Evolutionary conservation across 2,797 vertebrate genomes (phyloP).

Genomic region (Lophius americanus): DNA sequence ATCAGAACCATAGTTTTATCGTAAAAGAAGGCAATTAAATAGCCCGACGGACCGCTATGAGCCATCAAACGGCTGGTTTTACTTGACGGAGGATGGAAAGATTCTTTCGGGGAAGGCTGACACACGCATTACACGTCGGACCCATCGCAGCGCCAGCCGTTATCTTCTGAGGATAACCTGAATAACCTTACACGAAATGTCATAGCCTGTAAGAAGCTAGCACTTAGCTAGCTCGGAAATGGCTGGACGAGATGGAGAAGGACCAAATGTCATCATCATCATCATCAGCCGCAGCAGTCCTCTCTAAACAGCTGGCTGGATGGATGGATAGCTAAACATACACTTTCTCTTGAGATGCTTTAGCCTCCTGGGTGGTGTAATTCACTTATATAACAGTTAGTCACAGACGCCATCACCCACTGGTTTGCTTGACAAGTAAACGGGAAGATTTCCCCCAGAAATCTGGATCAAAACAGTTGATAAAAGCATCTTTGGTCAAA

Average conservation of each 20-base stretch:
- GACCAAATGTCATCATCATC: slow-evolving; percentile 58
- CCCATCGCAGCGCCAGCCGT: slow-evolving; percentile 49
- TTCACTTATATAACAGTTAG: slow-evolving; percentile 74
- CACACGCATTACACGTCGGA: slow-evolving; percentile 53
- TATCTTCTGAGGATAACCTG: slow-evolving; percentile 77
- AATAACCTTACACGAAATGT: slow-evolving; percentile 83
- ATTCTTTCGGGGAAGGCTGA: slow-evolving; percentile 28
- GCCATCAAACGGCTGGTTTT: slow-evolving; percentile 30
- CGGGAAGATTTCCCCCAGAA: slow-evolving; percentile 55
- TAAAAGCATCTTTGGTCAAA: slow-evolving; percentile 37
- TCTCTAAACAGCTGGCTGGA: slow-evolving; percentile 67
- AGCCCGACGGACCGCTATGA: slow-evolving; percentile 48
- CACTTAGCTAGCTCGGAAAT: slow-evolving; percentile 70
- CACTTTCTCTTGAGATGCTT: slow-evolving; percentile 69
- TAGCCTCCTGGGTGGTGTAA: slow-evolving; percentile 68
- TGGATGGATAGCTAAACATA: slow-evolving; percentile 64
- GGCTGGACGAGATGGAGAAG: slow-evolving; percentile 72
- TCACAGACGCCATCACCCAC: slow-evolving; percentile 47
- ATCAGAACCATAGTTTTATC: slow-evolving; percentile 47
- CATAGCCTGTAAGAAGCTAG: slow-evolving; percentile 77
- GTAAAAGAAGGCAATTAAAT: slow-evolving; percentile 57
- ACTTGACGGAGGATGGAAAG: slow-evolving; percentile 68
- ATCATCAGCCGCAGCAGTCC: slow-evolving; percentile 36
- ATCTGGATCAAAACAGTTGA: slow-evolving; percentile 40
- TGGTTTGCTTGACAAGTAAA: slow-evolving; percentile 60